Percentiles rank a stretch among this genome's conserved stretches.
Evolutionary conservation across 1,140 invertebrate species (phyloP).

Genomic region (Hylaeus volcanicus): DNA sequence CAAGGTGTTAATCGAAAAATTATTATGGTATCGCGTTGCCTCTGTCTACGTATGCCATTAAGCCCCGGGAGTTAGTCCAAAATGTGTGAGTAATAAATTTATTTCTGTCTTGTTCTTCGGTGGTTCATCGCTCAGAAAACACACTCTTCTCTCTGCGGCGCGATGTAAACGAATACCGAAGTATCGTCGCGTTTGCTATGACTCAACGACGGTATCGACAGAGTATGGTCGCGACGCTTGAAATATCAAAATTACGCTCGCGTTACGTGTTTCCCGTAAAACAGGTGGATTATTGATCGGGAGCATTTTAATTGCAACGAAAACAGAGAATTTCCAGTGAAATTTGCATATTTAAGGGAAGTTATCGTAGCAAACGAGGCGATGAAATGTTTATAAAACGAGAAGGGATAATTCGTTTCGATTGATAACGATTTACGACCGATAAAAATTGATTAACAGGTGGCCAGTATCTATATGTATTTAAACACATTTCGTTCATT

Average conservation of each 20-base stretch:
- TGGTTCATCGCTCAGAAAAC: slow-evolving; percentile 53
- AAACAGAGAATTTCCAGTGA: neutral
- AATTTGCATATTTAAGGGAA: too few species aligned
- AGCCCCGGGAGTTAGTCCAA: slow-evolving; percentile 38
- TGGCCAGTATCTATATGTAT: too few species aligned
- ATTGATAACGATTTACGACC: neutral
- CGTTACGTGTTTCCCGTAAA: neutral
- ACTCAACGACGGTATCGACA: slow-evolving; percentile 18
- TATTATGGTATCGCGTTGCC: slow-evolving; percentile 42
- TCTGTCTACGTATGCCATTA: slow-evolving; percentile 26
- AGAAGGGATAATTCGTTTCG: too few species aligned
- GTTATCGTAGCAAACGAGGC: too few species aligned
- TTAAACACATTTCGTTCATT: too few species aligned
- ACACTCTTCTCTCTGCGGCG: slow-evolving; percentile 27
- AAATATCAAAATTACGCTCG: neutral
- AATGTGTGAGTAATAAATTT: slow-evolving; percentile 47
- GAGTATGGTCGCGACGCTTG: neutral
- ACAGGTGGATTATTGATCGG: neutral
- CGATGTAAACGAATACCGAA: slow-evolving; percentile 39
- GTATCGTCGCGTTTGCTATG: neutral
- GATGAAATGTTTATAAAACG: too few species aligned
- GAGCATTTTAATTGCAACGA: too few species aligned
- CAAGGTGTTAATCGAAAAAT: slow-evolving; percentile 31
- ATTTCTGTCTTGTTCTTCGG: slow-evolving; percentile 37
- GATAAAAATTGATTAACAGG: too few species aligned